Conservation (phyloP, 2,113 vertebrate species). For the rabbit (Oryctolagus cuniculus) region mOryCun1.1 NC_091453.1:66722501-66723000, state of each 20-base stretch:
- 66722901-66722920: constrained; percentile 4
- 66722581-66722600: neutral
- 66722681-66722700: constrained; percentile 33
- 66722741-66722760: neutral
- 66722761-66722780: neutral
- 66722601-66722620: neutral
- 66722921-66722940: neutral
- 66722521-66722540: neutral
- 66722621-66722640: constrained; percentile 11
- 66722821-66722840: neutral
- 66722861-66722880: neutral
- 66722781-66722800: neutral
- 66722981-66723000: neutral
- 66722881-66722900: neutral
- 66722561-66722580: constrained; percentile 23
- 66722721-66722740: constrained; percentile 8
- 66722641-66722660: neutral
- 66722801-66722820: neutral
- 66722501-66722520: neutral
- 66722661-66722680: neutral
- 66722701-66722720: neutral
- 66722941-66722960: constrained; percentile 25
- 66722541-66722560: neutral
- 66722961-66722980: neutral
- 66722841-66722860: constrained; percentile 37